Evolutionary conservation across 1,140 invertebrate species (phyloP).

Genomic region (Nymphalis io): DNA sequence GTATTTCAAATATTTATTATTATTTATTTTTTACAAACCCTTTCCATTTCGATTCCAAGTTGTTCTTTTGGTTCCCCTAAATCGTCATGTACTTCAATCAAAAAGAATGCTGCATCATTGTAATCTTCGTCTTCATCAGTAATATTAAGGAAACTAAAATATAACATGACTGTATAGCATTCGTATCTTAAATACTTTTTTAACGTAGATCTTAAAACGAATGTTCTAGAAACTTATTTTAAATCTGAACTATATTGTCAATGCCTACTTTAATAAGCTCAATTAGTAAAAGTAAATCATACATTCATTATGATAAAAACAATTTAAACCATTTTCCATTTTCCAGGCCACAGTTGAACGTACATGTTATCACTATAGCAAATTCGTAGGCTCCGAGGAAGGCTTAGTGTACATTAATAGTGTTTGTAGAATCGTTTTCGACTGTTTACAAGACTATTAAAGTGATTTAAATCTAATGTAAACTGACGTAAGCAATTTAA

Average conservation of each 20-base stretch:
- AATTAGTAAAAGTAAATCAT: too few species aligned
- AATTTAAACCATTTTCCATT: background rate
- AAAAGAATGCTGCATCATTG: conserved; percentile 82
- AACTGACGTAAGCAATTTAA: conserved; percentile 20
- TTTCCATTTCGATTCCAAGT: conserved; percentile 86
- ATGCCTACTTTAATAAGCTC: too few species aligned
- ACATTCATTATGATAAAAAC: too few species aligned
- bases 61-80: conserved; percentile 86
- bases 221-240: too few species aligned
- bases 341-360: background rate
- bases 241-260: too few species aligned
- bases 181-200: too few species aligned
- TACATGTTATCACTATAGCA: conserved; percentile 30
- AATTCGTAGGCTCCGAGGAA: conserved; percentile 44
- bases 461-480: conserved; percentile 16
- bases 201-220: too few species aligned
- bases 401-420: conserved; percentile 43
- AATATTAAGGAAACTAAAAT: conserved; percentile 56
- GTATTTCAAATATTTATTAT: background rate
- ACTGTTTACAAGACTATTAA: conserved; percentile 43
- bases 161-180: background rate
- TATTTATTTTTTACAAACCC: conserved; percentile 54
- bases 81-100: conserved; percentile 86
- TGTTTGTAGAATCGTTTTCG: conserved; percentile 36
- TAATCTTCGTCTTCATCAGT: conserved; percentile 74